Conservation (phyloP, 2,888 invertebrate species). For the Stratiomys singularior region DNA sequence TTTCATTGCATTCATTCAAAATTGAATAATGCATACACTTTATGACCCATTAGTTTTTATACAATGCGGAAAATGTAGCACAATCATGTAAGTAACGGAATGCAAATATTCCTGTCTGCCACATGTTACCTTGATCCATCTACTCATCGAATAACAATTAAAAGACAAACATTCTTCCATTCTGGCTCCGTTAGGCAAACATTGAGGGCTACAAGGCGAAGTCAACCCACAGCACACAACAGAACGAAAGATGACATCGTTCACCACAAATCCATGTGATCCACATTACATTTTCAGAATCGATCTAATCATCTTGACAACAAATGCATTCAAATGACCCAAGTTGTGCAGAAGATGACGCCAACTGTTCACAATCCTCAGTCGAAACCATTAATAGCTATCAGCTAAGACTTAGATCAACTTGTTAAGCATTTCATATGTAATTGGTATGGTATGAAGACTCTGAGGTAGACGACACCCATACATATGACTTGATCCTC, state of each 20-base stretch:
- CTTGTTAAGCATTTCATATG: conserved; percentile 9
- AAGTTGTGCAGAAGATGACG: neutral
- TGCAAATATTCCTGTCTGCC: neutral
- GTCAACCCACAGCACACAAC: conserved; percentile 7
- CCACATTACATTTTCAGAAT: conserved; percentile 2
- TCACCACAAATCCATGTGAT: conserved; percentile 26
- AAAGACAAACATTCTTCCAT: neutral
- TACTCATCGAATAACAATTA: conserved; percentile 24
- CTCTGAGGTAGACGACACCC: neutral
- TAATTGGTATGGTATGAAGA: neutral
- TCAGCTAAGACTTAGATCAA: neutral
- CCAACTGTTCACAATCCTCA: neutral
- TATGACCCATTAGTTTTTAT: too few species aligned
- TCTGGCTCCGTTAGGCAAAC: neutral
- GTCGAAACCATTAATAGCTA: neutral
- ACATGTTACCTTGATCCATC: neutral
- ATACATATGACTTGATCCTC: neutral
- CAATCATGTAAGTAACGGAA: neutral
- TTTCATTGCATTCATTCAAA: too few species aligned
- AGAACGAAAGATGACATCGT: conserved; percentile 22
- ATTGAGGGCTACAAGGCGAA: neutral
- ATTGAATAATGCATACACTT: too few species aligned
- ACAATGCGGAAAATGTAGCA: conserved; percentile 12
- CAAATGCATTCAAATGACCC: conserved; percentile 18
- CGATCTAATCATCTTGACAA: conserved; percentile 17